phyloP scores from a whole-genome alignment of 2,888 invertebrate species.

The Ramazzottius varieornatus region DNA sequence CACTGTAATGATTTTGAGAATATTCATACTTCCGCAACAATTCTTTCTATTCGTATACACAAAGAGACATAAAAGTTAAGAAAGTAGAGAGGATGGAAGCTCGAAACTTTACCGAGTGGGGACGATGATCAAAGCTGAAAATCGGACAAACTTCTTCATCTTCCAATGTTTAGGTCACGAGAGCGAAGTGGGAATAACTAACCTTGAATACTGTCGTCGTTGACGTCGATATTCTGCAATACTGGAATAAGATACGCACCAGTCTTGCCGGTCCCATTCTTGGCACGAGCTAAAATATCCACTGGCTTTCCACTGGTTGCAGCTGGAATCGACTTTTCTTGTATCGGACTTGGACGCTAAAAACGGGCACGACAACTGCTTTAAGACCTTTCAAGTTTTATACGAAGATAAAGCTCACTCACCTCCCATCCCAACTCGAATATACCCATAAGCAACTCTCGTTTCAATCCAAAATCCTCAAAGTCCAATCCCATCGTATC shows the following conservation, averaged over 20 bases:
- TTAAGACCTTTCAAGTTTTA: neutral
- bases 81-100: neutral
- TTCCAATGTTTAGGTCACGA: too few relatives aligned
- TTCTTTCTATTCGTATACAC: neutral
- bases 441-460: constrained; percentile 94
- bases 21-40: neutral
- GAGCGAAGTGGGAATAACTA: constrained; percentile 6
- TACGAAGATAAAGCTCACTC: neutral
- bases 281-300: constrained; percentile 90
- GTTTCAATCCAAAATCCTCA: constrained; percentile 91
- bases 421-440: constrained; percentile 99
- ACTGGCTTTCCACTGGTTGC: constrained; percentile 59
- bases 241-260: constrained; percentile 98
- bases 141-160: too few relatives aligned
- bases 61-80: neutral
- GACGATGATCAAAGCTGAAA: constrained; percentile 66
- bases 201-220: constrained; percentile 69
- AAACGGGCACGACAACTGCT: neutral
- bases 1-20: constrained; percentile 22
- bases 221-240: constrained; percentile 51
- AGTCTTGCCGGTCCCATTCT: constrained; percentile 98
- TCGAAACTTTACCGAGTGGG: constrained; percentile 42
- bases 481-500: constrained; percentile 97
- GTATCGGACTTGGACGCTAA: constrained; percentile 64
- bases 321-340: constrained; percentile 82